Base-by-base conservation (phyloP, 2,888 invertebrate genomes). In the Hyles lineata region DNA sequence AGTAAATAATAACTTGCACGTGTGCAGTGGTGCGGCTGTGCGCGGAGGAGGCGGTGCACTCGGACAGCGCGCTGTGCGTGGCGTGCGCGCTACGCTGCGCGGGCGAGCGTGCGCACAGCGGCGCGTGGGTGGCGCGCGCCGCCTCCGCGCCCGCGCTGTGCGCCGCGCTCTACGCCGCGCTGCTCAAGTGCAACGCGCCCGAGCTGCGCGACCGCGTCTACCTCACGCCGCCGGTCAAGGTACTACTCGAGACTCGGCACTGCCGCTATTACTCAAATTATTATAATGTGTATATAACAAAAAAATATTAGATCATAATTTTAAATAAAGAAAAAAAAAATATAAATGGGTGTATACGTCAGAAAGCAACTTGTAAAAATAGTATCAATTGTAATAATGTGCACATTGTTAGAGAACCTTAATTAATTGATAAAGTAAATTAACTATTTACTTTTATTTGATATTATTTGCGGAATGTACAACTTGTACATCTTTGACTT, bases 31-130 rank as follows among this genome's bases (percentile, higher is more conserved):
- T 91, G 6, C 86, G 86, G n/a, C 87, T 88, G 35, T 92, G 90
- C 73, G 91, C 89, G 0, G 89, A 89, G 23, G 91, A 91, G 76
- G 73, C 90, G 0, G 74, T 92, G 1, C 87, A 87, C 84, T 77
- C 75, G 9, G 93, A 93, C 85, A 91, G 91, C 0, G 78, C 90
- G 2, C 81, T 92, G 25, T 84, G 90, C 81, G 89, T 92, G 75
- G 82, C 91, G 43, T 89, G 91, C 75, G 71, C 89, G 52, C 78
- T 91, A 17, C 91, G 79, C 11, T 32, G 73, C 0, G 74, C 72
- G 0, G 74, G 69, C 23, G 81, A 80, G 70, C 60, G 71, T n/a
- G 72, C 72, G 69, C 76, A 69, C 52, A 25, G 62, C 15, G 25
- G 23, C 70, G 77, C 76, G 7, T 76, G 80, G 21, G 11, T 80